Conservation (phyloP, 2,888 invertebrate genomes). For the Stenichneumon culpator region DNA sequence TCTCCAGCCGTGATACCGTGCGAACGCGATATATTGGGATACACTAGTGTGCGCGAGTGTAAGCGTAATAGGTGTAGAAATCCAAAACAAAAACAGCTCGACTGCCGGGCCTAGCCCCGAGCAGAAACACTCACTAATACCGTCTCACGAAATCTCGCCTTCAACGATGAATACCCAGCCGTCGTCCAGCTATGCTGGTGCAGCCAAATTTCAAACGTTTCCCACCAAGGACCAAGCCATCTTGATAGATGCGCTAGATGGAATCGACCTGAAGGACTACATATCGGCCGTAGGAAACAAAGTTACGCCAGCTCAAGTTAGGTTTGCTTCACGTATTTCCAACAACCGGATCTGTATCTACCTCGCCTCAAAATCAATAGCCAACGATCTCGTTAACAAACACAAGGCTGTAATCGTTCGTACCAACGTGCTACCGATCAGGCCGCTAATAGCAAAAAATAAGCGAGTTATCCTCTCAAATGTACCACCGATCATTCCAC, state of each 20-base stretch:
- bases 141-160: background rate
- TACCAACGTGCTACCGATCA: too few species aligned
- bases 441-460: too few species aligned
- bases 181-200: background rate
- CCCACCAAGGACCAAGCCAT: constrained; percentile 22
- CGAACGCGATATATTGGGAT: background rate
- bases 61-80: background rate
- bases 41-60: background rate
- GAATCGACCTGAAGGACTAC: background rate
- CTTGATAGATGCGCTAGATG: background rate
- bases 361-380: background rate
- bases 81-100: background rate
- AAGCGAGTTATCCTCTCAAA: too few species aligned
- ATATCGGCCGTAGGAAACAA: background rate
- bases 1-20: background rate
- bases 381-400: background rate
- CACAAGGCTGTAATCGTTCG: too few species aligned
- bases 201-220: background rate
- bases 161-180: background rate
- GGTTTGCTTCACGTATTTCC: constrained; percentile 11
- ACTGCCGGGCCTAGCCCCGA: background rate
- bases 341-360: constrained; percentile 36
- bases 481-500: too few species aligned
- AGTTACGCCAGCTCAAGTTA: background rate
- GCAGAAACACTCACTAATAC: background rate